These are phyloP conservation scores for Chrysotoxum bicinctum DNA, from an alignment of 2,888 invertebrate species.

Conservation along the genomic window DNA sequence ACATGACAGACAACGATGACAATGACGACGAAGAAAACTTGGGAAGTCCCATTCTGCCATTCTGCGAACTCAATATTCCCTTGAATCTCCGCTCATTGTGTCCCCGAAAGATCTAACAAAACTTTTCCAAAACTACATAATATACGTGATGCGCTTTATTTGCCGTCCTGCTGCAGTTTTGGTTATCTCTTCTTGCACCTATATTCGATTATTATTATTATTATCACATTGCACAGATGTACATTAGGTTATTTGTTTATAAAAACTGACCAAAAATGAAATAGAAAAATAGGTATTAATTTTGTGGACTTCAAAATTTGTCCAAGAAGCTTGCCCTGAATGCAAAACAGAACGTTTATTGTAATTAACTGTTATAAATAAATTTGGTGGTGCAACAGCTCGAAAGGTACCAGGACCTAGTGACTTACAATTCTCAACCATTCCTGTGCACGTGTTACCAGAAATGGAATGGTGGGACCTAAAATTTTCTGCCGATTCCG, in stretches of 20 bases:
- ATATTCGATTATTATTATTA: slow-evolving; percentile 51
- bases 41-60: slow-evolving; percentile 10
- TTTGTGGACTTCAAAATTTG: no score
- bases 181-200: background rate
- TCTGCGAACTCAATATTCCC: background rate
- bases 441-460: no score
- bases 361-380: no score
- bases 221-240: slow-evolving; percentile 11
- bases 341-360: no score
- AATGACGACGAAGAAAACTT: slow-evolving; percentile 10
- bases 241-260: background rate
- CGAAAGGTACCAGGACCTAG: no score
- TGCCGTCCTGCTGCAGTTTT: slow-evolving; percentile 1
- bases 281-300: background rate
- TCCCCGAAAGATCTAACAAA: slow-evolving; percentile 26
- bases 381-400: no score
- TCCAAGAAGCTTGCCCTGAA: no score
- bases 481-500: no score
- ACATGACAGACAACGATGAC: slow-evolving; percentile 15
- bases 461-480: no score
- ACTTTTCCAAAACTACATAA: slow-evolving; percentile 39
- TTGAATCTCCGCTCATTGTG: background rate
- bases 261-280: background rate
- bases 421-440: no score
- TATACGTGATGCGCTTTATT: slow-evolving; percentile 17